phyloP scores from a whole-genome alignment of 2,113 vertebrate species.

The Scophthalmus maximus region DNA sequence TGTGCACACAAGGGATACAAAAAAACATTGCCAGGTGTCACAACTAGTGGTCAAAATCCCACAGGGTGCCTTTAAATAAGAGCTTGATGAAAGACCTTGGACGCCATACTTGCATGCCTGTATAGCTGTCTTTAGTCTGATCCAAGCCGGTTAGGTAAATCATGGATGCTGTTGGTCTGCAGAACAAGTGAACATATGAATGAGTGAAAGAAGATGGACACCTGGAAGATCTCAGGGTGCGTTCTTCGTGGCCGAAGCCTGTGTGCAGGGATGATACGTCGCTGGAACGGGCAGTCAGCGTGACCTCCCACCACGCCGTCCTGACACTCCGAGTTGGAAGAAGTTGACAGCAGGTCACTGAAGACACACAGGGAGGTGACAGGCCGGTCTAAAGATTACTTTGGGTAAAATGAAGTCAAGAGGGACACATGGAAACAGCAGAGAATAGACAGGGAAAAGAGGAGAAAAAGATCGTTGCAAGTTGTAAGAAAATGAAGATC shows the following conservation, averaged over 20 bases:
- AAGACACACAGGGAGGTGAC: conserved; percentile 25
- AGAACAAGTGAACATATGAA: background rate
- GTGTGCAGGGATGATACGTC: conserved; percentile 90
- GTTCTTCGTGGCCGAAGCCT: conserved; percentile 87
- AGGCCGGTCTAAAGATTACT: background rate
- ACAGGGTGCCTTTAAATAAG: no score
- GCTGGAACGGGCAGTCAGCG: conserved; percentile 87
- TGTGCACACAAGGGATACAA: no score
- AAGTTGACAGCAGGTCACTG: conserved; percentile 91
- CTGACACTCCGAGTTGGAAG: conserved; percentile 92
- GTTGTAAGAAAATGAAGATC: background rate
- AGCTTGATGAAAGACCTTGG: no score
- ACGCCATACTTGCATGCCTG: no score
- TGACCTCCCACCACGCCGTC: conserved; percentile 85
- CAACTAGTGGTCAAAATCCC: no score
- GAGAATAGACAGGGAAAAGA: background rate
- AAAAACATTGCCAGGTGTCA: no score
- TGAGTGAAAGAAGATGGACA: background rate
- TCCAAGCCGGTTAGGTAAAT: no score
- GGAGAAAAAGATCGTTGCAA: no score
- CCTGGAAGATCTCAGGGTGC: conserved; percentile 91
- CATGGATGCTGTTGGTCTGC: background rate
- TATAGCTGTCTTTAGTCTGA: no score
- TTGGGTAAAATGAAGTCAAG: background rate
- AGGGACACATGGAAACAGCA: no score